Evolutionary conservation across 2,797 vertebrate genomes (phyloP).

Genomic region (Clarias pachynema): DNA sequence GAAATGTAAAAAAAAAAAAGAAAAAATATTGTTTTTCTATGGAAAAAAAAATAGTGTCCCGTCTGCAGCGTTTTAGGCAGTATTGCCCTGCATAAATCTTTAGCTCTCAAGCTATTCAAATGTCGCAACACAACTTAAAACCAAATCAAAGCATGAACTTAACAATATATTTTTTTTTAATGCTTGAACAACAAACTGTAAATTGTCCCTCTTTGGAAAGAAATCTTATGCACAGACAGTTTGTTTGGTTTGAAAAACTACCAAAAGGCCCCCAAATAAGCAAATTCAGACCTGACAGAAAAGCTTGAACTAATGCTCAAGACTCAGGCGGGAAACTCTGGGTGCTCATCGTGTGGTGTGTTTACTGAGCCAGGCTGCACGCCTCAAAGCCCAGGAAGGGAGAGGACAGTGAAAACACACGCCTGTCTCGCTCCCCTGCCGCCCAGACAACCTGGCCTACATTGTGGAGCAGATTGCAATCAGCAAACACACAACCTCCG

Average conservation of each 20-base stretch:
- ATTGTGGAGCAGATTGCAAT: conserved; percentile 45
- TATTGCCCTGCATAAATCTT: conserved; percentile 3
- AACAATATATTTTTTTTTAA: background rate
- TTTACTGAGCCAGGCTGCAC: background rate
- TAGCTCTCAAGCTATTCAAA: background rate
- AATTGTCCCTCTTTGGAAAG: background rate
- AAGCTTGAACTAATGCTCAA: background rate
- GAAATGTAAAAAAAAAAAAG: conserved; percentile 24
- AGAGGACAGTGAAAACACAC: conserved; percentile 32
- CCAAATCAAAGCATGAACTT: background rate
- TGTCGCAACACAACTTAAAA: background rate
- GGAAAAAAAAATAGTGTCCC: background rate
- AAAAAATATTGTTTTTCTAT: conserved; percentile 11
- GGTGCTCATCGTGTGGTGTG: background rate
- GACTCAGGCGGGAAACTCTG: conserved; percentile 18
- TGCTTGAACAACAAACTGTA: background rate
- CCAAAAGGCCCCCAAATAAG: background rate
- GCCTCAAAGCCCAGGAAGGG: conserved; percentile 36
- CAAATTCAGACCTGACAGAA: background rate
- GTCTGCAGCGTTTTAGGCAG: background rate
- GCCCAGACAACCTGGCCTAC: conserved; percentile 21
- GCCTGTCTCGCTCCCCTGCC: conserved; percentile 18
- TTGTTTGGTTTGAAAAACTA: background rate
- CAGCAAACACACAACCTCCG: conserved; percentile 34
- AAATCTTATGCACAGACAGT: background rate